Percentiles rank a stretch among this genome's conserved stretches.
Conservation (phyloP, 2,888 invertebrate species). For the Lasioglossum calceatum region DNA sequence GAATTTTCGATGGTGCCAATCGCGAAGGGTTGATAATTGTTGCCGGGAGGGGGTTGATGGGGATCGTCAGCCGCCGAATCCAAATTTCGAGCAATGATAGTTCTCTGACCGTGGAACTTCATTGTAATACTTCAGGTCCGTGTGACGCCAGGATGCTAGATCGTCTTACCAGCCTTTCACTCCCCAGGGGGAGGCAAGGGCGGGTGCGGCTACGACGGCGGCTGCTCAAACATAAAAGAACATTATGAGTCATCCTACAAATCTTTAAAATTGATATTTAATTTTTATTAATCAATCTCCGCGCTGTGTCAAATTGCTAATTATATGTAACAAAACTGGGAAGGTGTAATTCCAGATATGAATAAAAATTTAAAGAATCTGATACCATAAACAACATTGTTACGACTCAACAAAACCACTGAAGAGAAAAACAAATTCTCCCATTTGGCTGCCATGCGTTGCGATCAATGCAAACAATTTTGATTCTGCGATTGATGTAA, state of each 20-base stretch:
- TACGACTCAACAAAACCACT: not conserved
- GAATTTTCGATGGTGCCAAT: conserved; percentile 36
- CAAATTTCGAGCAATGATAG: conserved; percentile 37
- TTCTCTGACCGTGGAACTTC: conserved; percentile 41
- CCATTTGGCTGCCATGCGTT: too few relatives aligned
- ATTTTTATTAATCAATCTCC: too few relatives aligned
- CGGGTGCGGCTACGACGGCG: conserved; percentile 35
- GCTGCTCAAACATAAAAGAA: conserved; percentile 11
- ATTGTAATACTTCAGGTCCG: conserved; percentile 59
- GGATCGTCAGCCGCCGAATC: conserved; percentile 39
- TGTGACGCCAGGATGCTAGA: conserved; percentile 39
- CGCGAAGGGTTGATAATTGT: conserved; percentile 5
- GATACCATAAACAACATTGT: not conserved
- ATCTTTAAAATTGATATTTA: too few relatives aligned
- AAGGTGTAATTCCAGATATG: too few relatives aligned
- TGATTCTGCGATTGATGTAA: too few relatives aligned
- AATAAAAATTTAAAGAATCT: too few relatives aligned
- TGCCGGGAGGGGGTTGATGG: conserved; percentile 15
- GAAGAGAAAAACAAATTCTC: too few relatives aligned
- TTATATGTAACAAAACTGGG: too few relatives aligned
- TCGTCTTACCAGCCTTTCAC: conserved; percentile 44
- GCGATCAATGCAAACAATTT: too few relatives aligned
- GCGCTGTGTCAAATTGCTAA: too few relatives aligned
- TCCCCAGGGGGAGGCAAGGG: conserved; percentile 21
- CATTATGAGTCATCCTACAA: not conserved